These are phyloP conservation scores for Bugula neritina DNA, from an alignment of 2,888 invertebrate species.

Conservation along the genomic window DNA sequence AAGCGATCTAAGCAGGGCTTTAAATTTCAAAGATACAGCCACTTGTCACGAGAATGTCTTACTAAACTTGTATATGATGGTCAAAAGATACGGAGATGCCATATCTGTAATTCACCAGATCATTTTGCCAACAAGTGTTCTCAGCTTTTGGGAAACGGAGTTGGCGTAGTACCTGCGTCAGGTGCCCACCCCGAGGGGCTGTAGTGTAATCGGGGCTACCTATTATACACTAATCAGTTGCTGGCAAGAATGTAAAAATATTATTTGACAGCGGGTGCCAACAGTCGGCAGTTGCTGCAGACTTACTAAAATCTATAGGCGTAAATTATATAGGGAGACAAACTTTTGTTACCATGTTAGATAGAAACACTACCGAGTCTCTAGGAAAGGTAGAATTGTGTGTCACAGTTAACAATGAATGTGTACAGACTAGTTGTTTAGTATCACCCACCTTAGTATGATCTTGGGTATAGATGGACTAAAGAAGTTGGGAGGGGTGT, in stretches of 20 bases:
- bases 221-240: neutral
- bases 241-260: neutral
- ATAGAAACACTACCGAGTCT: neutral
- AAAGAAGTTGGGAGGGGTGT: neutral
- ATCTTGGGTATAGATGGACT: conserved; percentile 15
- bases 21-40: neutral
- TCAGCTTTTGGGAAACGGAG: neutral
- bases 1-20: neutral
- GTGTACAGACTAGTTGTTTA: neutral
- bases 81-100: neutral
- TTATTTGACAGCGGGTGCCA: neutral
- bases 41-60: neutral
- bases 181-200: neutral
- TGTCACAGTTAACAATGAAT: neutral
- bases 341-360: neutral
- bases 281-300: neutral
- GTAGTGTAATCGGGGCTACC: conserved; percentile 5
- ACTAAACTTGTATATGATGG: neutral
- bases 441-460: neutral
- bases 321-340: neutral
- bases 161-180: neutral
- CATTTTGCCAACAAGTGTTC: neutral
- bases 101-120: neutral
- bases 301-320: neutral
- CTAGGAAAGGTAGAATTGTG: neutral